Percentiles rank a stretch among this genome's conserved stretches.
Conservation (phyloP, 2,113 vertebrate genomes). For the Corythaixoides concolor region DNA sequence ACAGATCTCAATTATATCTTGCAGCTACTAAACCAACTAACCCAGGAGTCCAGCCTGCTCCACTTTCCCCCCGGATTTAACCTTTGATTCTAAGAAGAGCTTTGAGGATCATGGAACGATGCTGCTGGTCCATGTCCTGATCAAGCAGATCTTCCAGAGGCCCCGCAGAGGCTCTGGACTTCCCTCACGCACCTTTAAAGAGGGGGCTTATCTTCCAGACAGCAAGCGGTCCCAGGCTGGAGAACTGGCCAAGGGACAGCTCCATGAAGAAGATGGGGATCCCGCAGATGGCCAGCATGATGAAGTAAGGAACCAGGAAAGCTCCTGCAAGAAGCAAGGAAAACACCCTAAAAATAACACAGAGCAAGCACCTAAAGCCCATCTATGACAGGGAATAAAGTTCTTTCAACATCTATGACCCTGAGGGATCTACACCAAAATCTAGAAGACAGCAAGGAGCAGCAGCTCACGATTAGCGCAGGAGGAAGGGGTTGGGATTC, state of each 20-base stretch:
- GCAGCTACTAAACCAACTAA: not conserved
- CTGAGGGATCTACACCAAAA: not conserved
- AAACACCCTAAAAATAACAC: not conserved
- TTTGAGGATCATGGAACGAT: not conserved
- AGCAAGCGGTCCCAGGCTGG: conserved; percentile 79
- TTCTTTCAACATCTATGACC: not conserved
- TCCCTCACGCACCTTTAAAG: conserved; percentile 77
- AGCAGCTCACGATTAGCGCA: not conserved
- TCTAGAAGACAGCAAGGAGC: not conserved
- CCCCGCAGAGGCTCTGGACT: not conserved
- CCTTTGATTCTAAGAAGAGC: not conserved
- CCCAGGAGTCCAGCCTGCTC: not conserved
- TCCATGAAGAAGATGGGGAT: conserved; percentile 85
- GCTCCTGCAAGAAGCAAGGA: conserved; percentile 67
- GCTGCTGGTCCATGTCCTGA: not conserved
- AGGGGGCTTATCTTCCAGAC: conserved; percentile 85
- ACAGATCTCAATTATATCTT: not conserved
- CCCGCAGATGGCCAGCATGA: conserved; percentile 83
- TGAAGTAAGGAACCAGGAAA: conserved; percentile 83
- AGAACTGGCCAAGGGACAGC: conserved; percentile 82
- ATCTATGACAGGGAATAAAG: not conserved
- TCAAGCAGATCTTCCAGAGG: not conserved
- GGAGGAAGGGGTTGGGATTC: not conserved
- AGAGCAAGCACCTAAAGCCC: not conserved
- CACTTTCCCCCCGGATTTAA: not conserved